Evolutionary conservation across 1,140 invertebrate genomes (phyloP).

Genomic region (Phenacoccus solenopsis): DNA sequence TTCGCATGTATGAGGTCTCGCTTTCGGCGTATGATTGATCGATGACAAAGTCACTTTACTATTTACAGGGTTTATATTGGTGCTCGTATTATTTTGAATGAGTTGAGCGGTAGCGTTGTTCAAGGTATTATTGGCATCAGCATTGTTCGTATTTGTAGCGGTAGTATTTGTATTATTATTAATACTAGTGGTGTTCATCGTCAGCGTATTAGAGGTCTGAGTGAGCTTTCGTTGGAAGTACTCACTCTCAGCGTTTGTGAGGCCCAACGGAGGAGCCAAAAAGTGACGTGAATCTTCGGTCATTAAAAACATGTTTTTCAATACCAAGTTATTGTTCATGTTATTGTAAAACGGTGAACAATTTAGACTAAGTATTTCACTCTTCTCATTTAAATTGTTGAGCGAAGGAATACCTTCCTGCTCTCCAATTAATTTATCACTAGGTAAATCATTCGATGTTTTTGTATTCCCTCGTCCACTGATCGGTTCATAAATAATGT

Average conservation of each 20-base stretch:
- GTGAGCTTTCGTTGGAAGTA: constrained; percentile 27
- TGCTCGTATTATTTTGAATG: not conserved
- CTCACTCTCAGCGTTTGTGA: constrained; percentile 26
- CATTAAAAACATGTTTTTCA: constrained; percentile 31
- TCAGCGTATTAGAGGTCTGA: constrained; percentile 10
- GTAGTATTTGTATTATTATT: constrained; percentile 20
- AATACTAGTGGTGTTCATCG: constrained; percentile 20
- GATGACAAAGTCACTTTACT: not conserved
- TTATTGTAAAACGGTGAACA: constrained; percentile 3
- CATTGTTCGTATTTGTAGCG: not conserved
- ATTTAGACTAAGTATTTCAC: not conserved
- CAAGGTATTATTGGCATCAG: constrained; percentile 19
- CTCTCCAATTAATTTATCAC: not conserved
- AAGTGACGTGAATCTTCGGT: constrained; percentile 30
- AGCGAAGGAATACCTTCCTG: not conserved
- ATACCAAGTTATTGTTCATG: constrained; percentile 30
- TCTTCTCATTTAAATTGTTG: constrained; percentile 7
- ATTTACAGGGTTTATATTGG: not conserved
- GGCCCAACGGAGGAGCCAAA: constrained; percentile 27
- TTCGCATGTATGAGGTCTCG: constrained; percentile 62
- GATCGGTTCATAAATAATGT: not conserved
- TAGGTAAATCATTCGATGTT: not conserved
- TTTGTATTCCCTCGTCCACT: not conserved
- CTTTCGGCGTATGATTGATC: constrained; percentile 37
- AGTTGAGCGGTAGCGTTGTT: constrained; percentile 14